Conservation (phyloP, 2,797 vertebrate genomes). For the Crocidura indochinensis region DNA sequence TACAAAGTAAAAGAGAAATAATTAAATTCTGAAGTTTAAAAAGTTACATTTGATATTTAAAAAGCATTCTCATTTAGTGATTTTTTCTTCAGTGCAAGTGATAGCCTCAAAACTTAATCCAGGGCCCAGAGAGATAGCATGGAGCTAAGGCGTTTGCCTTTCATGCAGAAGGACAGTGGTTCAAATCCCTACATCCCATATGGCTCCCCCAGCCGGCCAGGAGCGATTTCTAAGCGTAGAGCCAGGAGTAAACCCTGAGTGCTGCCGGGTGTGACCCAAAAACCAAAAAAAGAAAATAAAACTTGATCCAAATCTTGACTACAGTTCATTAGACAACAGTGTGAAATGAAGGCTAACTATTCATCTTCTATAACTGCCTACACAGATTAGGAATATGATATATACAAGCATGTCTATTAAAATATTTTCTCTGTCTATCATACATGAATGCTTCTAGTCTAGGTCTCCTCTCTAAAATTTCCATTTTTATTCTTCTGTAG, state of each 20-base stretch:
- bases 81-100: background rate
- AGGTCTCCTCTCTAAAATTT: background rate
- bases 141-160: too few relatives aligned
- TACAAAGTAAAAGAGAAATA: background rate
- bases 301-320: background rate
- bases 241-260: too few relatives aligned
- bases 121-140: too few relatives aligned
- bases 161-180: too few relatives aligned
- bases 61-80: background rate
- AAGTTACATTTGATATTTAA: background rate
- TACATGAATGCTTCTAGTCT: background rate
- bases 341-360: background rate
- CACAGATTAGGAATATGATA: background rate
- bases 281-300: background rate
- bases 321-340: background rate
- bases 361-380: background rate
- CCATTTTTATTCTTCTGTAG: constrained; percentile 48
- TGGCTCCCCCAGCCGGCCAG: too few relatives aligned
- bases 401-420: constrained; percentile 12
- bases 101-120: background rate
- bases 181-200: too few relatives aligned
- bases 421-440: constrained; percentile 41
- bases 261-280: too few relatives aligned
- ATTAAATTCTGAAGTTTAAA: constrained; percentile 2
- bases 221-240: too few relatives aligned